Percentiles rank a stretch among this genome's conserved stretches.
These are phyloP conservation scores for Ormia ochracea DNA, from an alignment of 2,888 invertebrate species.

Conservation along the genomic window DNA sequence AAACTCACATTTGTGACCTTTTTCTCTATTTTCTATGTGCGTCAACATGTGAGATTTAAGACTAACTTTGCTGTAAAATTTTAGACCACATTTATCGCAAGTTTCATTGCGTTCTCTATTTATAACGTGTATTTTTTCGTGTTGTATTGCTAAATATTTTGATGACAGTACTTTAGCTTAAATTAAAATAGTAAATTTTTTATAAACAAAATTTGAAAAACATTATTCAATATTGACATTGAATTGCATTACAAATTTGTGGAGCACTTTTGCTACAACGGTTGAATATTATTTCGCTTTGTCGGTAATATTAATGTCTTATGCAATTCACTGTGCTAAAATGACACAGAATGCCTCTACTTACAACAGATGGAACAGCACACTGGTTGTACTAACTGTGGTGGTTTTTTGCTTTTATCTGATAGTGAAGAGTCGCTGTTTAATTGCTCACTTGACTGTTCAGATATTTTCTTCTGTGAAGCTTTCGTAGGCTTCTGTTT, in stretches of 20 bases:
- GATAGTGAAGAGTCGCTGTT: too few species aligned
- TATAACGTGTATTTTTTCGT: constrained; percentile 36
- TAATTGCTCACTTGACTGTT: background rate
- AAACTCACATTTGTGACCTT: constrained; percentile 43
- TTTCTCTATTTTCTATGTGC: constrained; percentile 41
- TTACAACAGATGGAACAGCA: constrained; percentile 2
- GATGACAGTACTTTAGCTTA: constrained; percentile 27
- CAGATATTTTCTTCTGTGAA: background rate
- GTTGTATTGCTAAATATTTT: background rate
- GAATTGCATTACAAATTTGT: too few species aligned
- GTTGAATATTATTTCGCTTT: too few species aligned
- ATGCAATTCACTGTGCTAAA: too few species aligned
- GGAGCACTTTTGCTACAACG: too few species aligned
- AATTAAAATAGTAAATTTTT: background rate
- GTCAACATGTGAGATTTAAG: constrained; percentile 25
- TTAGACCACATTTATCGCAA: constrained; percentile 36
- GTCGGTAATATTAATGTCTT: too few species aligned
- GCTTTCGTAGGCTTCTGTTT: background rate
- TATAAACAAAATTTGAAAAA: background rate
- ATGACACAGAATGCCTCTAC: background rate
- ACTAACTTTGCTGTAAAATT: background rate
- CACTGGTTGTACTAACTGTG: background rate
- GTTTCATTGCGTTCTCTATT: constrained; percentile 24
- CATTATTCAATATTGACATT: too few species aligned
- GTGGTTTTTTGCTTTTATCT: background rate